Conservation (phyloP, 2,113 vertebrate species). For the Leiothrix lutea region DNA sequence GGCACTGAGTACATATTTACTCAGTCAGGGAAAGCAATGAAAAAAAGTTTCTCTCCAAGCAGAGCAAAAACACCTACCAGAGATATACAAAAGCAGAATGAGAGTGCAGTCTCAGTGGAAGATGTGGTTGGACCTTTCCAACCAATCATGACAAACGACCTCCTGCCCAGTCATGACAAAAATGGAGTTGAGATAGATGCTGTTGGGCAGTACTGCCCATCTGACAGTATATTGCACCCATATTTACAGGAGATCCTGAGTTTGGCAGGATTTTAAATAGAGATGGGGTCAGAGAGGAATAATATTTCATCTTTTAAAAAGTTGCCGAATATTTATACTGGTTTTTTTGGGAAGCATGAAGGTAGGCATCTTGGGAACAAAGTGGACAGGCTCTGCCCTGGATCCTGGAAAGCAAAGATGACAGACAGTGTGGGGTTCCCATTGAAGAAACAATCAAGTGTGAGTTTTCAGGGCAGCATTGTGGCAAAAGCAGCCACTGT, state of each 20-base stretch:
- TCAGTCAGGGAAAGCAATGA: background rate
- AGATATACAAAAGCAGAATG: background rate
- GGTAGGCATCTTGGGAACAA: background rate
- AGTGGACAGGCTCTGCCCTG: background rate
- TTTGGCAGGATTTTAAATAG: background rate
- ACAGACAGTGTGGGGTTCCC: accelerated
- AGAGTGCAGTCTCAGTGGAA: background rate
- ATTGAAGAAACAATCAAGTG: accelerated
- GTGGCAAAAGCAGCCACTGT: accelerated
- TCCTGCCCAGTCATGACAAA: accelerated
- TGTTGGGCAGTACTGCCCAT: background rate
- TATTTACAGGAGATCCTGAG: background rate
- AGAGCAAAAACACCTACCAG: background rate
- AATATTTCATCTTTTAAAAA: background rate
- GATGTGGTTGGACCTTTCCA: background rate
- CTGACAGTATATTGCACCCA: background rate
- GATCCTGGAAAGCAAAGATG: background rate
- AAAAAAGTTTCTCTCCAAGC: background rate
- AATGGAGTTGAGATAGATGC: background rate
- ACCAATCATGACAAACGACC: accelerated
- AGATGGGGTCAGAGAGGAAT: background rate
- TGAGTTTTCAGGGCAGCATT: background rate
- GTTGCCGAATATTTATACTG: background rate
- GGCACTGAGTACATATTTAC: background rate
- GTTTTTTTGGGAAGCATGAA: background rate